Evolutionary conservation across 2,797 vertebrate species (phyloP).

Genomic region (Xyrichtys novacula): DNA sequence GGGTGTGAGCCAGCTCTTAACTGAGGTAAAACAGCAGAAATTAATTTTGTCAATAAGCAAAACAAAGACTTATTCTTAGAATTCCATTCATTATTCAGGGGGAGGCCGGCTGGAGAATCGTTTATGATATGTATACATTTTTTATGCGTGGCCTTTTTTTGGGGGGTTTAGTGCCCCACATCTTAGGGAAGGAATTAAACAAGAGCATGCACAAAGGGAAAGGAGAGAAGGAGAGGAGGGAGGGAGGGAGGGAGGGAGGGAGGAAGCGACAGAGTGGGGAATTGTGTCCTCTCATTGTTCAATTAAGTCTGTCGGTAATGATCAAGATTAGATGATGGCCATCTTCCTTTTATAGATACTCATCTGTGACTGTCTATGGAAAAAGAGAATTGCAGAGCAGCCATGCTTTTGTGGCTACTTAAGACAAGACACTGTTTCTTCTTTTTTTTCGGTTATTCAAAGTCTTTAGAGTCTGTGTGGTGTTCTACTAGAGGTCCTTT

Average conservation of each 20-base stretch:
- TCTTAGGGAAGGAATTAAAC: constrained; percentile 67
- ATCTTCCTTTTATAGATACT: constrained; percentile 81
- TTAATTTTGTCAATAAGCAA: constrained; percentile 77
- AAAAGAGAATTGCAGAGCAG: constrained; percentile 51
- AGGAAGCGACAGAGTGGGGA: constrained; percentile 82
- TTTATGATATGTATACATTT: constrained; percentile 68
- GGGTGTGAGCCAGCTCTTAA: constrained; percentile 70
- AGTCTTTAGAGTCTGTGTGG: constrained; percentile 52
- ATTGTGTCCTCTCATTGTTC: constrained; percentile 94
- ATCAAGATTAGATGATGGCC: constrained; percentile 85
- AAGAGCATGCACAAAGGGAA: constrained; percentile 58
- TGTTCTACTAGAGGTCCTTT: constrained; percentile 70
- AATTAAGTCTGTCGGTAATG: constrained; percentile 89
- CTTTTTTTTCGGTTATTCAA: constrained; percentile 53
- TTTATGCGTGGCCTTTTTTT: constrained; percentile 67
- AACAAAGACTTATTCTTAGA: constrained; percentile 77
- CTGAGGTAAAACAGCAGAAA: constrained; percentile 74
- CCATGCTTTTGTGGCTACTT: constrained; percentile 36
- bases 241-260: constrained; percentile 35
- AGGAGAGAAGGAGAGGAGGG: constrained; percentile 36
- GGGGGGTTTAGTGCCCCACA: constrained; percentile 64
- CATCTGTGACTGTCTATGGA: constrained; percentile 72
- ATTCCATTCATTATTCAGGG: constrained; percentile 73
- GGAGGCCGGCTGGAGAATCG: constrained; percentile 52
- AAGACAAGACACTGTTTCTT: constrained; percentile 27